Evolutionary conservation across 1,140 invertebrate genomes (phyloP).

Genomic region (Pachyrhynchus sulphureomaculatus): DNA sequence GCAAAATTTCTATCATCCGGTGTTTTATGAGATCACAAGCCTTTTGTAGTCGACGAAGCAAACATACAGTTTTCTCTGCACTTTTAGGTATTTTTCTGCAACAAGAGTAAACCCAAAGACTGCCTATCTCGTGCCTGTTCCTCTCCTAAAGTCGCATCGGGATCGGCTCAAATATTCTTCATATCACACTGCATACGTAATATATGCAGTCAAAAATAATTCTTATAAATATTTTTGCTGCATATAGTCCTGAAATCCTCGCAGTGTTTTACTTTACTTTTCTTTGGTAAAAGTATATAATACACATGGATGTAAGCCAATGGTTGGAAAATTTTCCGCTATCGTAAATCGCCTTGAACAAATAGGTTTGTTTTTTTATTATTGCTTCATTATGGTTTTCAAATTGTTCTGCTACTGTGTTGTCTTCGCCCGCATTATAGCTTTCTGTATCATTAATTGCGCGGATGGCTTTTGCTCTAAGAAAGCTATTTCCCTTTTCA

Average conservation of each 20-base stretch:
- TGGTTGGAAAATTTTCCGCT: no score
- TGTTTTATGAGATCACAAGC: not conserved
- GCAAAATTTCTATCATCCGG: constrained; percentile 6
- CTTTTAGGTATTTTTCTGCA: not conserved
- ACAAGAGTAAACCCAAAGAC: not conserved
- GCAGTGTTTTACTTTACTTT: not conserved
- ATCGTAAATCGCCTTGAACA: no score
- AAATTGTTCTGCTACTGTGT: no score
- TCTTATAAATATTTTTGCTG: constrained; percentile 9
- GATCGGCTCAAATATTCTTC: constrained; percentile 6
- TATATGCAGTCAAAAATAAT: not conserved
- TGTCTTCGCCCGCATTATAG: no score
- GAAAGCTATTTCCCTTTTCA: not conserved
- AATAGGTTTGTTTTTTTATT: no score
- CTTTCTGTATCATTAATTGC: no score
- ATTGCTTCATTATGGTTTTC: no score
- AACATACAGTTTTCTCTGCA: not conserved
- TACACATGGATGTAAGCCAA: no score
- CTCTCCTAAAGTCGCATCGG: not conserved
- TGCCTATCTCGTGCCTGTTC: not conserved
- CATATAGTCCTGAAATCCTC: constrained; percentile 1
- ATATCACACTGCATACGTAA: not conserved
- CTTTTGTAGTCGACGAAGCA: constrained; percentile 2
- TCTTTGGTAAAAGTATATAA: no score
- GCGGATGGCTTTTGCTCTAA: not conserved